These are phyloP conservation scores for Camelus bactrianus DNA, from an alignment of 2,113 vertebrate species.

Conservation along the genomic window DNA sequence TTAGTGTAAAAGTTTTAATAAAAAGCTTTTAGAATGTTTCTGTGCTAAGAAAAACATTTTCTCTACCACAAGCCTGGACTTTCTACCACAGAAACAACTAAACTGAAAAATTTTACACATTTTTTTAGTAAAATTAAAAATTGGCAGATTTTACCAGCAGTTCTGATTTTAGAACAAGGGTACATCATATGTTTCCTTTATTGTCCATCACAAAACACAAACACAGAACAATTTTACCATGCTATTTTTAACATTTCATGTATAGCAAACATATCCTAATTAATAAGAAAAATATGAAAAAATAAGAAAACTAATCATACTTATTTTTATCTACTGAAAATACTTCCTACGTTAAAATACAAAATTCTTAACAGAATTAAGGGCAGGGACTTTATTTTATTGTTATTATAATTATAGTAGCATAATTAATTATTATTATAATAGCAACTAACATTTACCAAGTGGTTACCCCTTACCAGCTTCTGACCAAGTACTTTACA, in stretches of 20 bases:
- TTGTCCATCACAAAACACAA: constrained; percentile 50
- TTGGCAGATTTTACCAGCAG: constrained; percentile 84
- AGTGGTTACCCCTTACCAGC: background rate
- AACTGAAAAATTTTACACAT: constrained; percentile 88
- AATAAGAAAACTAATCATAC: constrained; percentile 8
- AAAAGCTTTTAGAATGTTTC: constrained; percentile 82
- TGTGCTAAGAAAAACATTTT: constrained; percentile 87
- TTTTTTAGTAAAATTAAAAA: constrained; percentile 87
- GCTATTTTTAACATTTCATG: constrained; percentile 62
- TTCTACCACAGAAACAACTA: constrained; percentile 89
- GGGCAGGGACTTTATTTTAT: background rate
- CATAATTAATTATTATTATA: background rate
- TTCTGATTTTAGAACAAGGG: constrained; percentile 79
- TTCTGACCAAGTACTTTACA: background rate
- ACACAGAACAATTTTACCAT: constrained; percentile 55
- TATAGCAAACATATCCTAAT: constrained; percentile 52
- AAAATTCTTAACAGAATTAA: constrained; percentile 53
- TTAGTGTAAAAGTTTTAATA: constrained; percentile 87
- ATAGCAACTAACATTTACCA: background rate
- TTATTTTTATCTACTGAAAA: background rate
- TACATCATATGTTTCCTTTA: constrained; percentile 55
- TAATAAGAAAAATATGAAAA: constrained; percentile 68
- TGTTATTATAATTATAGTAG: background rate
- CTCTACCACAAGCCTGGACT: constrained; percentile 88
- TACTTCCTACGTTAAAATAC: background rate